Conservation (phyloP, 2,113 vertebrate species). For the Corythornis cristatus region DNA sequence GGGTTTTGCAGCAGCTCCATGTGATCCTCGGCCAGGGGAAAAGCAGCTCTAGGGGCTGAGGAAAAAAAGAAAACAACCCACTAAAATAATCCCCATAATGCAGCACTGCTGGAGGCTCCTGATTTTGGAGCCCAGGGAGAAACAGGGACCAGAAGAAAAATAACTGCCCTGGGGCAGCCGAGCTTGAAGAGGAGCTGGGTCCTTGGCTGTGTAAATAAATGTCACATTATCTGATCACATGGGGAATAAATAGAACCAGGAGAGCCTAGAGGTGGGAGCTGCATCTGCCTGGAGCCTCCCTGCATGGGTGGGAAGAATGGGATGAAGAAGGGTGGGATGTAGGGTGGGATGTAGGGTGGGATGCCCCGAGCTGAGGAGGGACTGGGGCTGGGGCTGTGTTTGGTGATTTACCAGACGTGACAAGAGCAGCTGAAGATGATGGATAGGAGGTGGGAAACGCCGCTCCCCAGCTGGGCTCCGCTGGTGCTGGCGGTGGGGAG, state of each 20-base stretch:
- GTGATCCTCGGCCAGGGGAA: fast-evolving
- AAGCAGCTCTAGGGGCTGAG: not conserved
- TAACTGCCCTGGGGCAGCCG: not conserved
- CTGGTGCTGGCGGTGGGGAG: not conserved
- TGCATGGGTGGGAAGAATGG: fast-evolving
- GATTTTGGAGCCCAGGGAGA: not conserved
- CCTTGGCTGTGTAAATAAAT: not conserved
- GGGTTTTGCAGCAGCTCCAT: fast-evolving
- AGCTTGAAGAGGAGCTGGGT: fast-evolving
- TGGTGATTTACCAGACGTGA: not conserved
- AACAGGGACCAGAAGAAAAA: not conserved
- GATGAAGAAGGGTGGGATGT: not conserved
- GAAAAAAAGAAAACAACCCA: not conserved
- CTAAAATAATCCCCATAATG: too few relatives aligned
- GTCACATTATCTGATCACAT: fast-evolving
- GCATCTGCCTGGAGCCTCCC: fast-evolving
- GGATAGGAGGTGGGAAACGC: not conserved
- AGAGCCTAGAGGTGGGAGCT: fast-evolving
- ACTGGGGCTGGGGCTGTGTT: fast-evolving
- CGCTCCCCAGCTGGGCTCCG: constrained; percentile 30
- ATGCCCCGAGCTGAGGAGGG: fast-evolving
- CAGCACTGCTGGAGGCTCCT: not conserved
- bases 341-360: not conserved
- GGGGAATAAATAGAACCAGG: not conserved
- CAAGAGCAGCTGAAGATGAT: not conserved